phyloP scores from a whole-genome alignment of 2,797 vertebrate genomes.

The Rhincodon typus region DNA sequence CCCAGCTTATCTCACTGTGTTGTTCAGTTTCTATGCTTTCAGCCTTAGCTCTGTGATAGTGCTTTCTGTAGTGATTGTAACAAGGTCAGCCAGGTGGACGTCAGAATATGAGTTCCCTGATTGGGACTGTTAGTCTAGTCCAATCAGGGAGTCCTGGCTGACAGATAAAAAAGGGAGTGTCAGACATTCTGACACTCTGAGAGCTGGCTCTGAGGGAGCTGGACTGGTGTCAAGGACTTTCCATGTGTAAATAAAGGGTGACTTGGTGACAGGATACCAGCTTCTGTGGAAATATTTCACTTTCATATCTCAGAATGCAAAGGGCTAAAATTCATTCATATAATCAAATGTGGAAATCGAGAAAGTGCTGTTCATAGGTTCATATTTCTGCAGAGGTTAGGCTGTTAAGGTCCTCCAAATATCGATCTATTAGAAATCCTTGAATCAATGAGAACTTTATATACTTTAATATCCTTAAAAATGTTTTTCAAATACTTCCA shows the following conservation, averaged over 20 bases:
- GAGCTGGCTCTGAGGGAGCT: too few species aligned
- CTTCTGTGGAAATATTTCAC: too few species aligned
- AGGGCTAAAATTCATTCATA: neutral
- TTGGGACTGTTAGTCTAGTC: too few species aligned
- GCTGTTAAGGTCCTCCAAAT: neutral
- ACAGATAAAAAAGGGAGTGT: too few species aligned
- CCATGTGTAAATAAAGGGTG: too few species aligned
- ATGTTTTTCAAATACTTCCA: neutral
- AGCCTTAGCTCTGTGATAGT: neutral
- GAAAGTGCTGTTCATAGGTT: neutral
- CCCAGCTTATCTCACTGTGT: neutral
- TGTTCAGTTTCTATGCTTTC: neutral
- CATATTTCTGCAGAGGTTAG: neutral
- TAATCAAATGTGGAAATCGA: neutral
- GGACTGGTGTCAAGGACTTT: too few species aligned
- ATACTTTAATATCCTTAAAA: neutral
- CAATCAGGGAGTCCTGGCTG: too few species aligned
- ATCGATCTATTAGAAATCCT: neutral
- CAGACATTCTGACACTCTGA: too few species aligned
- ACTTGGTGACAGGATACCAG: too few species aligned
- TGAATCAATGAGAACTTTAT: neutral
- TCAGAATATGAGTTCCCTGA: too few species aligned
- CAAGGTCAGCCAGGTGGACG: too few species aligned
- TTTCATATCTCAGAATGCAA: too few species aligned
- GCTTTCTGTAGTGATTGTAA: neutral